These are phyloP conservation scores for Pasiphila rectangulata DNA, from an alignment of 2,888 invertebrate genomes.

Conservation along the genomic window DNA sequence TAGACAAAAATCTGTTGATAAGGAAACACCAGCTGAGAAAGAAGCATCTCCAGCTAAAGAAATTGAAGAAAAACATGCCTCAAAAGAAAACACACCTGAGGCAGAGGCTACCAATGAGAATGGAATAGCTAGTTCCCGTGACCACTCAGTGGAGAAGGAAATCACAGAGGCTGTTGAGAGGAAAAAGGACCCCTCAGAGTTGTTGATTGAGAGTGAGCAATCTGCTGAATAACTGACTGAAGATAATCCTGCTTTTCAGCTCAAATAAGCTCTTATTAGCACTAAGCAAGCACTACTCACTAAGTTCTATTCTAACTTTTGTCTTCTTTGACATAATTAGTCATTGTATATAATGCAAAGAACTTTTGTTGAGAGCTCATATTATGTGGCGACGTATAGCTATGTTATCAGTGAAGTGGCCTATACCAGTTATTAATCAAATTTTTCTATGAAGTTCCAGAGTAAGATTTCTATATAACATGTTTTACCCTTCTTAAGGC, in stretches of 20 bases:
- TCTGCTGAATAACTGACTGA: slow-evolving; percentile 61
- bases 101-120: slow-evolving; percentile 62
- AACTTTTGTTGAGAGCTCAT: slow-evolving; percentile 64
- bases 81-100: slow-evolving; percentile 59
- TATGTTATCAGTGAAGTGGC: slow-evolving; percentile 65
- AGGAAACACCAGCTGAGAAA: slow-evolving; percentile 45
- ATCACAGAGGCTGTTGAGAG: slow-evolving; percentile 44
- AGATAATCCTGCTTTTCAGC: slow-evolving; percentile 62
- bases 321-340: slow-evolving; percentile 68
- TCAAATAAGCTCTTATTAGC: slow-evolving; percentile 69
- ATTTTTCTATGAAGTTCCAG: slow-evolving; percentile 62
- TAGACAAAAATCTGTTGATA: slow-evolving; percentile 44
- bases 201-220: slow-evolving; percentile 70
- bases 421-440: slow-evolving; percentile 65
- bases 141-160: slow-evolving; percentile 66
- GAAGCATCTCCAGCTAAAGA: slow-evolving; percentile 51
- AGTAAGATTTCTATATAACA: slow-evolving; percentile 70
- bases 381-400: slow-evolving; percentile 61
- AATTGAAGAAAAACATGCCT: slow-evolving; percentile 46
- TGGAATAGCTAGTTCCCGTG: slow-evolving; percentile 68
- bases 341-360: slow-evolving; percentile 73
- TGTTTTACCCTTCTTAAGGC: slow-evolving; percentile 57
- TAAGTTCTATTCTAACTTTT: slow-evolving; percentile 68
- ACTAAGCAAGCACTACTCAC: slow-evolving; percentile 72
- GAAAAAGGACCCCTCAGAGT: slow-evolving; percentile 64